A percentile compares a stretch with the other conserved stretches of the same genome.
Evolutionary conservation across 1,140 invertebrate species (phyloP).

Genomic region (Pachyrhynchus sulphureomaculatus): DNA sequence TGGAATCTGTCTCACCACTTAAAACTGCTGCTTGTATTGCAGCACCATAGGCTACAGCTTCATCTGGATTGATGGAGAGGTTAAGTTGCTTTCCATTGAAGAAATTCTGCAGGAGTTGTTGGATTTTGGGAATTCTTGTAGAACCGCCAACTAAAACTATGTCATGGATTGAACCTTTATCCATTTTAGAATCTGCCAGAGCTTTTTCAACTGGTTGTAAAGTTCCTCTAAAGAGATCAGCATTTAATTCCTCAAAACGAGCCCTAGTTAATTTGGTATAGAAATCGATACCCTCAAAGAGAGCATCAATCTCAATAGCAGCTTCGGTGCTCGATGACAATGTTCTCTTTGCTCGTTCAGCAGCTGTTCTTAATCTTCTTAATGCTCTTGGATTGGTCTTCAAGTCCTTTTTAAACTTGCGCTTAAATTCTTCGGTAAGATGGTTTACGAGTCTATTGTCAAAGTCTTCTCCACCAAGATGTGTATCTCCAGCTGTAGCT

Average conservation of each 20-base stretch:
- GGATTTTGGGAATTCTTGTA: too few relatives aligned
- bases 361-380: constrained; percentile 54
- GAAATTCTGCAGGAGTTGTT: constrained; percentile 54
- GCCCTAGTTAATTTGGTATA: constrained; percentile 48
- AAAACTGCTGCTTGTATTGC: constrained; percentile 72
- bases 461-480: too few relatives aligned
- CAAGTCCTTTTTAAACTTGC: constrained; percentile 3
- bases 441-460: constrained; percentile 62
- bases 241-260: too few relatives aligned
- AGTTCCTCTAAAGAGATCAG: too few relatives aligned
- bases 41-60: constrained; percentile 77
- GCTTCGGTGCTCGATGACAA: constrained; percentile 71
- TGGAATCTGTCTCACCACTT: constrained; percentile 31
- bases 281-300: constrained; percentile 53
- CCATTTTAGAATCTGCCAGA: too few relatives aligned
- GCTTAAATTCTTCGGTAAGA: constrained; percentile 58
- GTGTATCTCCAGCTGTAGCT: too few relatives aligned
- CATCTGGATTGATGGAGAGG: constrained; percentile 71
- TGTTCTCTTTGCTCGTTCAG: constrained; percentile 62
- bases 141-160: too few relatives aligned
- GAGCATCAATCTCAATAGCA: constrained; percentile 63
- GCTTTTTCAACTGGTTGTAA: too few relatives aligned
- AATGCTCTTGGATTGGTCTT: constrained; percentile 49
- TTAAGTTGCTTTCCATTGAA: constrained; percentile 68
- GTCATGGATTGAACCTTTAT: too few relatives aligned